phyloP scores from a whole-genome alignment of 2,888 invertebrate species.

The Caenorhabditis parvicauda region DNA sequence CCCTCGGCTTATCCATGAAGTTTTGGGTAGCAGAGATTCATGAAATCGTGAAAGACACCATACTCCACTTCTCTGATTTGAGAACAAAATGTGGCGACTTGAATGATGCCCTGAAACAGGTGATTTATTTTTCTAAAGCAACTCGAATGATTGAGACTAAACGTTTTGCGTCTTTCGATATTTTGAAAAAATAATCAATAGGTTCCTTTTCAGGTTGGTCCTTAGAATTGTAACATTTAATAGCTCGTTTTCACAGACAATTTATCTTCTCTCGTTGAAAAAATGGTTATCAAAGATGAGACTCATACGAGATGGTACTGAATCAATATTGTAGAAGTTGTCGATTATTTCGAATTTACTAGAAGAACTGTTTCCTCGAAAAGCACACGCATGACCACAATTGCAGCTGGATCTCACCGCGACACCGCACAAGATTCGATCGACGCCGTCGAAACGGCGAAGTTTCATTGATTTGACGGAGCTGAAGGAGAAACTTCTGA shows the following conservation, averaged over 20 bases:
- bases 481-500: conserved; percentile 56
- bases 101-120: conserved; percentile 62
- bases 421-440: conserved; percentile 62
- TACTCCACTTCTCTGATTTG: conserved; percentile 62
- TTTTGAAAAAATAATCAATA: background rate
- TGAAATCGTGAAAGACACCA: conserved; percentile 63
- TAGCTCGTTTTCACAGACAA: too few relatives aligned
- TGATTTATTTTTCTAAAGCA: conserved; percentile 4
- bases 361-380: too few relatives aligned
- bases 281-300: too few relatives aligned
- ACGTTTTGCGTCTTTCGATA: background rate
- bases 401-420: conserved; percentile 61
- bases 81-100: conserved; percentile 61
- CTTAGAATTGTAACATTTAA: too few relatives aligned
- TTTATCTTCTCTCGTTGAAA: background rate
- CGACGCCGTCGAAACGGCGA: conserved; percentile 61
- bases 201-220: too few relatives aligned
- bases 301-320: too few relatives aligned
- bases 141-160: background rate
- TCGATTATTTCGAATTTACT: too few relatives aligned
- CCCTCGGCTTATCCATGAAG: conserved; percentile 62
- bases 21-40: conserved; percentile 64
- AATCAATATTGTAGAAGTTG: too few relatives aligned
- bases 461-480: conserved; percentile 62
- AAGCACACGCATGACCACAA: too few relatives aligned